Percentiles rank a stretch among this genome's conserved stretches.
Conservation (phyloP, 2,113 vertebrate genomes). For the Chiloscyllium plagiosum region DNA sequence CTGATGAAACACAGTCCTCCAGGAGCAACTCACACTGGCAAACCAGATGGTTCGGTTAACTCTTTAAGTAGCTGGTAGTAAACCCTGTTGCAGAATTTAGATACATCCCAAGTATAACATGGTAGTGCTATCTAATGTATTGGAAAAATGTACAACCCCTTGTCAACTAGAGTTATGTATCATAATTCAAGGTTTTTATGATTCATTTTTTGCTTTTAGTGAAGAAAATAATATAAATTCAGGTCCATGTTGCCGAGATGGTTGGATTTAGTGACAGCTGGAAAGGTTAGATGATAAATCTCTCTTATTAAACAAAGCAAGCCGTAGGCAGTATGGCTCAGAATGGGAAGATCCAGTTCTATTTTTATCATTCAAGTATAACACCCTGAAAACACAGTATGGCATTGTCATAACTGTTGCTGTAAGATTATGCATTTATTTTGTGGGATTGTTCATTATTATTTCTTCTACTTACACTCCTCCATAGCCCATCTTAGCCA, state of each 20-base stretch:
- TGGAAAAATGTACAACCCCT: neutral
- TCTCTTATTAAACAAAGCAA: conserved; percentile 2
- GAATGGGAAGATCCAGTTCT: neutral
- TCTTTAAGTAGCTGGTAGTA: neutral
- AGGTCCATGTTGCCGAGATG: neutral
- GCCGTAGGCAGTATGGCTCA: neutral
- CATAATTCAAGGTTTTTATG: neutral
- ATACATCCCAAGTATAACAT: neutral
- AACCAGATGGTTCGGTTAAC: neutral
- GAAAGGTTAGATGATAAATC: conserved; percentile 20
- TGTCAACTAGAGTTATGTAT: neutral
- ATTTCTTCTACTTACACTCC: neutral
- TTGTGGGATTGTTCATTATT: neutral
- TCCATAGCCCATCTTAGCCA: neutral
- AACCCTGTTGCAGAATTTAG: neutral
- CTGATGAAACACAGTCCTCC: neutral
- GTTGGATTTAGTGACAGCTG: conserved; percentile 14
- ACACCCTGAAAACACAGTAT: neutral
- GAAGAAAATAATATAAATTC: conserved; percentile 28
- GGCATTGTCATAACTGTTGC: neutral
- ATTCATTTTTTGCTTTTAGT: neutral
- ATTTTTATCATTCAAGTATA: neutral
- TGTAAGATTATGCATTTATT: neutral
- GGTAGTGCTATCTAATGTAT: neutral
- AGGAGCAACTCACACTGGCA: neutral